Conservation (phyloP, 2,797 vertebrate genomes). For the Eremophila alpestris region DNA sequence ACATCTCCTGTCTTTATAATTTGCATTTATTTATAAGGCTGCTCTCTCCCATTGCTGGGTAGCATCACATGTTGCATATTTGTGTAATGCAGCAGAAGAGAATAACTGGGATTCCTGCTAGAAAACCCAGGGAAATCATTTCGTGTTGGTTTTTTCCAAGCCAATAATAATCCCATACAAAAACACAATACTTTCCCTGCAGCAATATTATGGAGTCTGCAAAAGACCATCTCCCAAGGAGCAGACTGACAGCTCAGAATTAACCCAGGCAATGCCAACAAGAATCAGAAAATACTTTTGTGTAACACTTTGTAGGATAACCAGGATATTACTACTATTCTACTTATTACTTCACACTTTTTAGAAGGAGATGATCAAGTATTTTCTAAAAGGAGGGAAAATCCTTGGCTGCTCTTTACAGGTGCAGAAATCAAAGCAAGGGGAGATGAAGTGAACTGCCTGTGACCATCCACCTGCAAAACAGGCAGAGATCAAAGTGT, state of each 20-base stretch:
- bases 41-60: background rate
- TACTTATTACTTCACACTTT: background rate
- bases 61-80: background rate
- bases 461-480: background rate
- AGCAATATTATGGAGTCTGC: background rate
- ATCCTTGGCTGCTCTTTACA: background rate
- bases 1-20: background rate
- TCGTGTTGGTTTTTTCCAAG: slow-evolving; percentile 23
- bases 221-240: background rate
- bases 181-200: background rate
- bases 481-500: background rate
- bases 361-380: background rate
- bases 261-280: background rate
- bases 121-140: slow-evolving; percentile 55
- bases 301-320: background rate
- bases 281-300: background rate
- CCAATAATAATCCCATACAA: slow-evolving; percentile 3
- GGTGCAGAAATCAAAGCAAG: background rate
- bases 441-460: background rate
- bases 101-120: slow-evolving; percentile 45
- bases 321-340: background rate
- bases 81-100: slow-evolving; percentile 62
- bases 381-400: background rate
- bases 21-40: slow-evolving; percentile 43
- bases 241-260: background rate